Conservation (phyloP, 1,140 invertebrate genomes). For the Pseudomyrmex flavicornis region DNA sequence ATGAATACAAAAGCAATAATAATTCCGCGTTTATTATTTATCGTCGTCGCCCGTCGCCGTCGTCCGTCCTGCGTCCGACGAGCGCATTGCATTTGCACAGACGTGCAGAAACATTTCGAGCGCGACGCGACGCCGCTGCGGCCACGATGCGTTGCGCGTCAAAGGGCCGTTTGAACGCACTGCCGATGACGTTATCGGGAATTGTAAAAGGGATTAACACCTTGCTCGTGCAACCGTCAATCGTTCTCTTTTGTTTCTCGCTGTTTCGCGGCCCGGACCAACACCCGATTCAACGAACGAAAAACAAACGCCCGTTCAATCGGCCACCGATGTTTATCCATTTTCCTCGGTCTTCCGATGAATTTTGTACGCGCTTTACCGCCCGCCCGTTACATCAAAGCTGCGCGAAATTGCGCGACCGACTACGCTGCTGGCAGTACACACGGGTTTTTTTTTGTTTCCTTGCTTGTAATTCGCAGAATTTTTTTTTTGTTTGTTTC, state of each 20-base stretch:
- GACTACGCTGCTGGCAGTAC: conserved; percentile 30
- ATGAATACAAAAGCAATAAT: conserved; percentile 84
- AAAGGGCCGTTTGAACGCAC: conserved; percentile 70
- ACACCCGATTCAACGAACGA: conserved; percentile 25
- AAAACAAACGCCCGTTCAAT: conserved; percentile 67
- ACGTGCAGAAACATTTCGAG: conserved; percentile 57
- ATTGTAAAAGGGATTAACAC: conserved; percentile 77
- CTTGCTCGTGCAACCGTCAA: conserved; percentile 65
- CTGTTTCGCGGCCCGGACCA: conserved; percentile 54
- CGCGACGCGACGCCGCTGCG: conserved; percentile 14
- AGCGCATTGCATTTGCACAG: conserved; percentile 41
- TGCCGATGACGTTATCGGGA: conserved; percentile 66
- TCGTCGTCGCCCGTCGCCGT: conserved; percentile 62
- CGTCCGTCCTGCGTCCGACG: too few relatives aligned
- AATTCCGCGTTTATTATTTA: conserved; percentile 84
- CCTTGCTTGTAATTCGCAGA: conserved; percentile 12
- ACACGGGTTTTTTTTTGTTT: conserved; percentile 17
- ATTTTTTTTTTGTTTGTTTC: background rate
- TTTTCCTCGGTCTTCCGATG: conserved; percentile 60
- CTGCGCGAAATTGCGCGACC: conserved; percentile 41
- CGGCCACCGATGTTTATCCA: conserved; percentile 64
- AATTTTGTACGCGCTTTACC: conserved; percentile 59
- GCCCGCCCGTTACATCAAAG: conserved; percentile 67
- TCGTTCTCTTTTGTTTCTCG: conserved; percentile 64
- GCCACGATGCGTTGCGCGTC: conserved; percentile 68